Evolutionary conservation across 1,140 invertebrate genomes (phyloP), one percentile per base, ranked within the genome.

Genomic region (Cydia fagiglandana): DNA sequence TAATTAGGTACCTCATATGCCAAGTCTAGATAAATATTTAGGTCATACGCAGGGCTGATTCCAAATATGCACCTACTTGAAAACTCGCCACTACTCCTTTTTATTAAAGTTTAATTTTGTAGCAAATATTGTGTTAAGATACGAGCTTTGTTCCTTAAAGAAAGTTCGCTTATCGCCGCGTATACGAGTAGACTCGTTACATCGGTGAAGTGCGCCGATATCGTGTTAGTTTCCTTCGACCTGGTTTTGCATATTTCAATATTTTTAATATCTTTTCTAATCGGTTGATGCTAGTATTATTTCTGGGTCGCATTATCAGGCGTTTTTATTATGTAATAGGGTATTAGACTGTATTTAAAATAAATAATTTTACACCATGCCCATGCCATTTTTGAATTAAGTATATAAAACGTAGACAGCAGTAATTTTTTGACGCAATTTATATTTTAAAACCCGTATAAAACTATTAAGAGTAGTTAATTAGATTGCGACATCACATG

Each of bases 191-290:
- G 34, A 17, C 30, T 53, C 24, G 73, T 76, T 76, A 75, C 64
- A 61, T 77, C 64, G 74, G 64, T 64, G 84, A 83, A 81, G 76
- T 86, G 83, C 79, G 75, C 78, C 80, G 83, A 78, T 84, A 70
- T 34, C 30, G 38, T 41, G 66, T 41, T 80, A 81, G 81, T 76
- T 81, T 15, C 9, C 34, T 15, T 34, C 30, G 66, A 34, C 66
- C 66, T 66, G 20, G 66, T 38, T 64, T 75, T 73, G 73, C 66
- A 73, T 73, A 64, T 73, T 74, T 75, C 68, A 34, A 68, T 68
- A 47, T 13, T 4, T 15, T 38, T 68, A 20, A 38, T 6, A n/a
- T 53, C 4, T 17, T 53, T 53, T 53, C 50, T 68, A 68, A 68
- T 38, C 28, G 12, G 10, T 68, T 68, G n/a, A n/a, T n/a, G 13